These are phyloP conservation scores for Ochropleura leucogaster DNA, from an alignment of 2,888 invertebrate species.

Conservation along the genomic window DNA sequence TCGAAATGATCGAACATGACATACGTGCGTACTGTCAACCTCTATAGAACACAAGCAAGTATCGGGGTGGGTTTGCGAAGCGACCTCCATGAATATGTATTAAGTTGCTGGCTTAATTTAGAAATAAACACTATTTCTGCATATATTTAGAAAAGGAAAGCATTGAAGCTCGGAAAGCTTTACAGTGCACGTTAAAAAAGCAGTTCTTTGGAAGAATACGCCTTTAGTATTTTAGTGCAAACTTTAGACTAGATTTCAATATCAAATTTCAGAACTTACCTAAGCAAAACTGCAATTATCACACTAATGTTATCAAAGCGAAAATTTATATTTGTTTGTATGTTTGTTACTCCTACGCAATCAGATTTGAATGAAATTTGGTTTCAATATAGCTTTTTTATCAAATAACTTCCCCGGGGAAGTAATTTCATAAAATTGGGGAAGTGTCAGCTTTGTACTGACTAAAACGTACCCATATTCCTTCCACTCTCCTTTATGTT, in stretches of 20 bases:
- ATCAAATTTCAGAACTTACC: background rate
- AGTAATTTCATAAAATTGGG: no score
- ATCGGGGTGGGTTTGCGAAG: background rate
- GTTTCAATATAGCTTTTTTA: no score
- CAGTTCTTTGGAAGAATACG: background rate
- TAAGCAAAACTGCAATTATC: background rate
- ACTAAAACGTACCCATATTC: no score
- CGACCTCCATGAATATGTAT: conserved; percentile 4
- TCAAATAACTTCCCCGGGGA: no score
- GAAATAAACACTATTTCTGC: background rate
- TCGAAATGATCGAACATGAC: background rate
- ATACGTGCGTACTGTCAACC: background rate
- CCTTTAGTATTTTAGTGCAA: background rate
- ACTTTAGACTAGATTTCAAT: background rate
- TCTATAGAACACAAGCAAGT: background rate
- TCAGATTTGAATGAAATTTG: no score
- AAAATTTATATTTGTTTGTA: no score
- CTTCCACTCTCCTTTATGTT: no score
- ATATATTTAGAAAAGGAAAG: background rate
- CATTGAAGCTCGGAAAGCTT: background rate
- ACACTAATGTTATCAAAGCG: background rate
- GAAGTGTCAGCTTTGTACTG: no score
- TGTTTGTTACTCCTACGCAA: no score
- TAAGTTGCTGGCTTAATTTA: conserved; percentile 2
- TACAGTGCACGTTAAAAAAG: background rate